Evolutionary conservation across 2,113 vertebrate genomes (phyloP).

Genomic region (Apteryx owenii): DNA sequence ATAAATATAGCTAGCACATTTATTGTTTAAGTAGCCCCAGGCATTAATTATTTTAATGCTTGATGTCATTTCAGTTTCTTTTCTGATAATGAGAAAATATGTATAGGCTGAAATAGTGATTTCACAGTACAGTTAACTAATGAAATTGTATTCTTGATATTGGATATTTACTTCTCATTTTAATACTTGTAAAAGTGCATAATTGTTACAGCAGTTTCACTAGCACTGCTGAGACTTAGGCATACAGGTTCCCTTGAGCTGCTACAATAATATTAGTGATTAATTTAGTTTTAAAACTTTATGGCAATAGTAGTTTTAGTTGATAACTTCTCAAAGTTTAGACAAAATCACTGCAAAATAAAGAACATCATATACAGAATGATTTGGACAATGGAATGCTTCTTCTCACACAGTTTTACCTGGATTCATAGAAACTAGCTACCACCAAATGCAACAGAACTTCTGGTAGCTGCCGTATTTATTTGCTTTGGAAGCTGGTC

Average conservation of each 20-base stretch:
- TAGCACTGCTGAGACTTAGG: background rate
- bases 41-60: conserved; percentile 23
- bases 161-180: background rate
- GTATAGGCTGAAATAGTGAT: background rate
- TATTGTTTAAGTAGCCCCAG: background rate
- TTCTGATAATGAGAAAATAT: background rate
- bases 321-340: background rate
- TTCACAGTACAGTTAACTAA: background rate
- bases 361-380: background rate
- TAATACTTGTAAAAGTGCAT: background rate
- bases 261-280: background rate
- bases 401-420: background rate
- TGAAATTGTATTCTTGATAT: background rate
- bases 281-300: background rate
- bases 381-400: background rate
- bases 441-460: background rate
- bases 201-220: background rate
- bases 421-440: background rate
- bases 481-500: background rate
- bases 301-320: background rate
- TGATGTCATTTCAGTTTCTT: background rate
- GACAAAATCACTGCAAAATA: background rate
- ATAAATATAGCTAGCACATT: background rate
- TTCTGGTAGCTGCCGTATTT: background rate
- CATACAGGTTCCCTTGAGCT: background rate